These are phyloP conservation scores for Tamias sibiricus DNA, from an alignment of 2,113 vertebrate genomes.

Conservation along the genomic window DNA sequence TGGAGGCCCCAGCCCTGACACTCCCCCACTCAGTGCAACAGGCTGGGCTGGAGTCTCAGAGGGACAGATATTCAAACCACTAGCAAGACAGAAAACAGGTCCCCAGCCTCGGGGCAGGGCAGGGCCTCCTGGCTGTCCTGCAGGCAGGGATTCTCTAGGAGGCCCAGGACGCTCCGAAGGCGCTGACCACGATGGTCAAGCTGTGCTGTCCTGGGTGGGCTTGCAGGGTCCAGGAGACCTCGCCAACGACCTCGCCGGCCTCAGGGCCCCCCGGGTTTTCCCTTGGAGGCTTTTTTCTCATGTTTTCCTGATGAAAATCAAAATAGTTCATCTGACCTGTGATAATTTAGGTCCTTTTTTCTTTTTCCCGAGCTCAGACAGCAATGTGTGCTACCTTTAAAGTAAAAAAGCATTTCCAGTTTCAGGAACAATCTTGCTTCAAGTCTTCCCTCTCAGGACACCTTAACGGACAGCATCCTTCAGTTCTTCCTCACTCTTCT, in stretches of 20 bases:
- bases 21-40: no score
- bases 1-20: no score
- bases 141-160: not conserved
- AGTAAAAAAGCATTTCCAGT: not conserved
- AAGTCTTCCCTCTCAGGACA: not conserved
- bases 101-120: no score
- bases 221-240: no score
- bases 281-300: not conserved
- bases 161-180: no score
- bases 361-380: not conserved
- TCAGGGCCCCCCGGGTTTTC: not conserved
- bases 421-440: not conserved
- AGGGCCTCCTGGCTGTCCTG: fast-evolving
- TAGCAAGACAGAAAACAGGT: not conserved
- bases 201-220: no score
- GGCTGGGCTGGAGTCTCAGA: no score
- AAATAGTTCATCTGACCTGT: not conserved
- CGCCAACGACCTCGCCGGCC: not conserved
- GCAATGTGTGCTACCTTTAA: not conserved
- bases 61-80: no score
- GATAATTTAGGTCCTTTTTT: not conserved
- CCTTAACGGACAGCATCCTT: not conserved
- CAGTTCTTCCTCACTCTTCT: not conserved
- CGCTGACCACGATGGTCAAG: no score
- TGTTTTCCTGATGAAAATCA: not conserved